These are phyloP conservation scores for Malacoctenus gilli DNA, from an alignment of 2,797 vertebrate species.

Conservation along the genomic window DNA sequence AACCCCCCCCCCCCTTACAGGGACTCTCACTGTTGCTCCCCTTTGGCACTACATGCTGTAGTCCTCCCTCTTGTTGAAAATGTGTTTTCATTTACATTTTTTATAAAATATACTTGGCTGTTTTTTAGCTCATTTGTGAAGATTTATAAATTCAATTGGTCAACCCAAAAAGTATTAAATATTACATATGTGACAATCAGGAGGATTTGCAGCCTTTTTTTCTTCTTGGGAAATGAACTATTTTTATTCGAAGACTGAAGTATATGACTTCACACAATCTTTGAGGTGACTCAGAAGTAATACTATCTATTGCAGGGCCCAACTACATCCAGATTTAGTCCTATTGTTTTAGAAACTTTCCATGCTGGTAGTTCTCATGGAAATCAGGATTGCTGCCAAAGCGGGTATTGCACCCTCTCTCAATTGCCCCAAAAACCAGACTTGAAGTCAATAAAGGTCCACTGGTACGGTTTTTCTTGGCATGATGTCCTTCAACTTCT, in stretches of 20 bases:
- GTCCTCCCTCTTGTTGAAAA: conserved; percentile 72
- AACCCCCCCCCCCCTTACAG: conserved; percentile 50
- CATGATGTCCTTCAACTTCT: conserved; percentile 50
- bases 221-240: not conserved
- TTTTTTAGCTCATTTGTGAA: not conserved
- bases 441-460: conserved; percentile 55
- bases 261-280: conserved; percentile 14
- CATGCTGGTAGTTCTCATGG: conserved; percentile 28
- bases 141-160: not conserved
- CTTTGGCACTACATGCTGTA: conserved; percentile 48
- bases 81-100: conserved; percentile 60
- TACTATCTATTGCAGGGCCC: too few relatives aligned
- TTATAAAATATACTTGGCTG: conserved; percentile 41
- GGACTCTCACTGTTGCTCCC: conserved; percentile 53
- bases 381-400: too few relatives aligned
- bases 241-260: not conserved
- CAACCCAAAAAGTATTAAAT: not conserved
- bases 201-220: not conserved
- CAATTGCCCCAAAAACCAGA: conserved; percentile 42
- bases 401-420: conserved; percentile 24
- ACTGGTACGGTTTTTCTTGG: conserved; percentile 74
- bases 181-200: too few relatives aligned
- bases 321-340: too few relatives aligned
- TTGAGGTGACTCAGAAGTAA: too few relatives aligned
- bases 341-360: conserved; percentile 30